Conservation (phyloP, 2,113 vertebrate species). For the Pipra filicauda region DNA sequence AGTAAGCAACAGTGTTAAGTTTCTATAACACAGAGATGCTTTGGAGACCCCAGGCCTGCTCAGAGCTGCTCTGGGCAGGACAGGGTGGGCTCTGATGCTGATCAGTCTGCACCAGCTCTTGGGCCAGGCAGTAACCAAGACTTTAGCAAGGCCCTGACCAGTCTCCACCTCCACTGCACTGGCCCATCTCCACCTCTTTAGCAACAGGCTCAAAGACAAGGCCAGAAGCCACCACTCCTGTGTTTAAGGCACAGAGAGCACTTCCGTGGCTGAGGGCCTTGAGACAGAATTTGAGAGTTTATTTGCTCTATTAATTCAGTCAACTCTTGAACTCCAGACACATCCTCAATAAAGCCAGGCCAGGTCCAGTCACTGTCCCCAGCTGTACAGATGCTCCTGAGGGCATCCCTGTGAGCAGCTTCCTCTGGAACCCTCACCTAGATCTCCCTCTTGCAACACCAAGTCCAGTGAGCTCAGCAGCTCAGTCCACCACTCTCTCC, state of each 20-base stretch:
- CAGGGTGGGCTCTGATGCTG: not conserved
- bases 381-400: not conserved
- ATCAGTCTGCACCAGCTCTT: not conserved
- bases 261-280: not conserved
- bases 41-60: not conserved
- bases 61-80: not conserved
- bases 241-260: not conserved
- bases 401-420: not conserved
- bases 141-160: not conserved
- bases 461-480: not conserved
- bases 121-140: not conserved
- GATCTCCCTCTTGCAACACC: not conserved
- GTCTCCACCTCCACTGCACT: not conserved
- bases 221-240: not conserved
- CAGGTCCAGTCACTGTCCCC: not conserved
- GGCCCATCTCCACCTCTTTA: not conserved
- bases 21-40: not conserved
- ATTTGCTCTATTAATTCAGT: not conserved
- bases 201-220: not conserved
- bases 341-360: not conserved
- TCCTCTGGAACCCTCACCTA: not conserved
- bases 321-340: not conserved
- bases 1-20: not conserved
- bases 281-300: not conserved
- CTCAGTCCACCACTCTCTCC: not conserved